Base-by-base conservation (phyloP, 1,140 invertebrate genomes). In the Zaprionus ornatus region DNA sequence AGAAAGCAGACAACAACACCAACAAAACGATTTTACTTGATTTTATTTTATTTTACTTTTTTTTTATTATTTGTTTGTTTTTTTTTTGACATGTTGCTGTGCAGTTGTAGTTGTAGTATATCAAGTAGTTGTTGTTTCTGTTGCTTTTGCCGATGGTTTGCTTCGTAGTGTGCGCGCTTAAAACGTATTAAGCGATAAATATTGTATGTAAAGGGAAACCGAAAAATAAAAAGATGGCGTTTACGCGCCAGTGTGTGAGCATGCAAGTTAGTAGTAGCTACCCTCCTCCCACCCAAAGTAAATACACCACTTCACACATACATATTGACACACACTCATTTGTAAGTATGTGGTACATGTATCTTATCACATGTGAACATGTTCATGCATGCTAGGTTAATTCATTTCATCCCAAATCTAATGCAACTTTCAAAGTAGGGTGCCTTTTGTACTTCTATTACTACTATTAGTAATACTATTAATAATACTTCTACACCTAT, bases 221-320 rank as follows among this genome's bases (percentile, higher is more conserved):
- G 80, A 80, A 85, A 88, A 88, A 82, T 66, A 45, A 88, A 84
- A 85, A 88, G 86, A 88, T 90, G 86, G 81, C 78, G 85, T 81
- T 88, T 79, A 86, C 83, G 82, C 82, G 77, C 80, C 75, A 77
- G 71, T 74, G 71, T 75, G 60, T 40, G 72, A 74, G 72, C 79
- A 86, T 86, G 83, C 79, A 86, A 86, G 79, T 83, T 77, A 79
- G 83, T 87, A 71, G 77, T 68, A 82, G 68, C 71, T 72, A 67
- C 52, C 69, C 62, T 56, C 37, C 29, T 27, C 17, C 35, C 25
- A 45, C 52, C 57, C 19, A 63, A 17, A 63, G 68, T 68, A 76
- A 71, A 76, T 68, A 72, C 61, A 50, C 67, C 40, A 63, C 50
- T 29, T 54, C 35, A 57, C 45, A 63, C 45, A 42, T 15, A 52